Conservation (phyloP, 2,888 invertebrate genomes). For the Andrena hattorfiana region DNA sequence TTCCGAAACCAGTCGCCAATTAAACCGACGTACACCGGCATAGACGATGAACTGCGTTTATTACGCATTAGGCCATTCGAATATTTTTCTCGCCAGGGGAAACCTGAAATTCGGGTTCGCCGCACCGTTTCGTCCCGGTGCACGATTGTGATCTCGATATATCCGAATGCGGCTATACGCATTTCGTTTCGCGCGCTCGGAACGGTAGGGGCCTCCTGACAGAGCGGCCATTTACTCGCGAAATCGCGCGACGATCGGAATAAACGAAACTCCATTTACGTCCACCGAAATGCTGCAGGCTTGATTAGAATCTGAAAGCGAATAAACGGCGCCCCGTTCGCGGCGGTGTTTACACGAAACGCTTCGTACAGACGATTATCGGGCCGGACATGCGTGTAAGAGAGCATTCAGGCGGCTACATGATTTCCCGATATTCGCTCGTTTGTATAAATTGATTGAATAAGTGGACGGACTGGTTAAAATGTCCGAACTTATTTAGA, state of each 20-base stretch:
- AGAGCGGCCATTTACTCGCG: not conserved
- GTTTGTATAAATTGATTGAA: constrained; percentile 33
- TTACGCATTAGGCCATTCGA: constrained; percentile 71
- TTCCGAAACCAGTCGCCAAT: constrained; percentile 74
- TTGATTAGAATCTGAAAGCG: constrained; percentile 7
- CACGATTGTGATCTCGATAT: constrained; percentile 35
- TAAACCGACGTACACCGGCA: constrained; percentile 62
- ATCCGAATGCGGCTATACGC: constrained; percentile 4
- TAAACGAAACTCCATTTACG: not conserved
- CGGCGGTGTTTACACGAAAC: not conserved
- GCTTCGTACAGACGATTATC: constrained; percentile 2
- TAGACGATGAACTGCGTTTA: constrained; percentile 68
- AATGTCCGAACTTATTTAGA: constrained; percentile 30
- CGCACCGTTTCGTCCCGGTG: constrained; percentile 23
- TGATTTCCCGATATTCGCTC: constrained; percentile 32
- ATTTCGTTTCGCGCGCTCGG: not conserved
- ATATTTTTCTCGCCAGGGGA: constrained; percentile 23
- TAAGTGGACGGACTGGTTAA: constrained; percentile 47
- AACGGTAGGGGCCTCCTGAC: not conserved
- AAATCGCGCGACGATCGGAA: not conserved
- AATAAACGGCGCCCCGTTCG: not conserved
- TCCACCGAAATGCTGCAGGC: not conserved
- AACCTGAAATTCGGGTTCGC: constrained; percentile 69
- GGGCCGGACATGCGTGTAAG: not conserved
- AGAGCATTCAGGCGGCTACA: constrained; percentile 10